phyloP scores from a whole-genome alignment of 2,113 vertebrate genomes.

The Coptodon bakossiorum region DNA sequence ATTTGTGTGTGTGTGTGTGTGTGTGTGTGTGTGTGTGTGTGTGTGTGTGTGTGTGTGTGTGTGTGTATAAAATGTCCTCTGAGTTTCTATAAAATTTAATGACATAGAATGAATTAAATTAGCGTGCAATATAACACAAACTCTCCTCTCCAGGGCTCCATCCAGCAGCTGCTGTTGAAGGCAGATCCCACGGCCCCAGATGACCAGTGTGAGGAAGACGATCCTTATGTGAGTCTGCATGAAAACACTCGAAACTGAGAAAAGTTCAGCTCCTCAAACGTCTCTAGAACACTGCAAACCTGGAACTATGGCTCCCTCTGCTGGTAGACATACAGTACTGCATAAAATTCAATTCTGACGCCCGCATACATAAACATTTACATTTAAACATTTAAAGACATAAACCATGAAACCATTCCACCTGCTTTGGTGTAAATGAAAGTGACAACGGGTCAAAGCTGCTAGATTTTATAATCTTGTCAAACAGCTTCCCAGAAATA shows the following conservation, averaged over 20 bases:
- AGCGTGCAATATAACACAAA: background rate
- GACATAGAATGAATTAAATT: background rate
- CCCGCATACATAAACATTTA: accelerated
- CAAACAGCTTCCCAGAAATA: background rate
- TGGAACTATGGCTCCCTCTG: slow-evolving; percentile 34
- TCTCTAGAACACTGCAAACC: background rate
- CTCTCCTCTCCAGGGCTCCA: slow-evolving; percentile 77
- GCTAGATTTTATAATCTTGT: background rate
- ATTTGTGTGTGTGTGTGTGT: background rate
- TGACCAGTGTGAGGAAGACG: slow-evolving; percentile 89
- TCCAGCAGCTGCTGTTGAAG: slow-evolving; percentile 86
- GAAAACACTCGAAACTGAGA: background rate
- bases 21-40: background rate
- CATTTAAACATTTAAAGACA: background rate
- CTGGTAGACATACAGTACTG: background rate
- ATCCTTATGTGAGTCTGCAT: slow-evolving; percentile 82
- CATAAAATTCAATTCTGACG: background rate
- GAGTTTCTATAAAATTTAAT: background rate
- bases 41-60: too few relatives aligned
- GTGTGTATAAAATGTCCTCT: background rate
- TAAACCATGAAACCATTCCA: background rate
- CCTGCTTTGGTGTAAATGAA: background rate
- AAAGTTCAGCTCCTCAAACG: background rate
- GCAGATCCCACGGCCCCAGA: slow-evolving; percentile 76
- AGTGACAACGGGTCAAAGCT: background rate